Base-by-base conservation (phyloP, 2,113 vertebrate species). In the Speoplatyrhinus poulsoni region DNA sequence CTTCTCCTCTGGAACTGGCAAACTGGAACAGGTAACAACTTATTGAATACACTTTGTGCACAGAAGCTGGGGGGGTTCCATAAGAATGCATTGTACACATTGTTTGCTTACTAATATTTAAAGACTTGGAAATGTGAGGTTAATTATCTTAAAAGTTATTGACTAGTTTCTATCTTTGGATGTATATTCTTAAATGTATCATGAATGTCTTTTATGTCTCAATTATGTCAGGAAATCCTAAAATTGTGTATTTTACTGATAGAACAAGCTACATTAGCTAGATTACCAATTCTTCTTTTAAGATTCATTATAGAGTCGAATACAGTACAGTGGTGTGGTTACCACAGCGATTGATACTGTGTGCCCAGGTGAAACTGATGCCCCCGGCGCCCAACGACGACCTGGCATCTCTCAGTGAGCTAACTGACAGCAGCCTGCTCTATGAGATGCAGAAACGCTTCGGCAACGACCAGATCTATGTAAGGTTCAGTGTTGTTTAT, bases 401-500 rank as follows among this genome's bases (percentile, higher is more conserved):
- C 89, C 92, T 98, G 72, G 95, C 97, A 0, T 97, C 96, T 3
- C 93, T 99, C 88, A 99, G 94, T 10, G 95, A 98, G 83, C 93
- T 99, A 19, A 97, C 93, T 0, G 95, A 98, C 67, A 93, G 95
- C 92, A 98, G 96, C 77, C 91, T 99, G n/a, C 95, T 99, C n/a
- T 99, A 99, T 6, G 97, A 99, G 85, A 97, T 99, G 84, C 96
- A 98, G 87, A 99, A 99, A 78, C 96, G 97, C 72, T 98, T 96
- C 41, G 94, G 89, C 60, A 99, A 98, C 16, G 91, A 97, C 85
- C 97, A 99, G 89, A 98, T 99, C 84, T 96, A 98, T 5, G 96
- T 98, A 90, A 92, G 96, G 70, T 49, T 15, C 12, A 1, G 0
- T 12, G 48, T 16, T 12, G 41, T 59, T 41, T 41, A 41, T 41